These are phyloP conservation scores for Deroplatys truncata DNA, from an alignment of 2,888 invertebrate genomes.

Conservation along the genomic window DNA sequence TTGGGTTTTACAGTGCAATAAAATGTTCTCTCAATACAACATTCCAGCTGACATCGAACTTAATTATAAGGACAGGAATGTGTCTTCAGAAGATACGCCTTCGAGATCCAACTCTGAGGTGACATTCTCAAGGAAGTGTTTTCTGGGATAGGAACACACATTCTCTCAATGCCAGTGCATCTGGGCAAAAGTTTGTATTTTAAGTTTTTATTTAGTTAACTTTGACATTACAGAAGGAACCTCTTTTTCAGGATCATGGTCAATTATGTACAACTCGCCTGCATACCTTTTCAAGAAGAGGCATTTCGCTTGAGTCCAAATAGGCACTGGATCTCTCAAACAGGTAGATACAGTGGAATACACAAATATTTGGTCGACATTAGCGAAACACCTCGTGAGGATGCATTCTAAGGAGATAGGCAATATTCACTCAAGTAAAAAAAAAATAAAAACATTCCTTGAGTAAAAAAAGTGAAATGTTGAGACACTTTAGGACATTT, in stretches of 20 bases:
- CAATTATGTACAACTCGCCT: background rate
- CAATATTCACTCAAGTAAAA: background rate
- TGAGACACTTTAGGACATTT: background rate
- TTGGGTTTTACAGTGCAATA: too few species aligned
- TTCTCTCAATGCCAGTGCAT: background rate
- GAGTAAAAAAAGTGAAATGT: background rate
- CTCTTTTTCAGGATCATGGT: background rate
- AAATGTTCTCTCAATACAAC: too few species aligned
- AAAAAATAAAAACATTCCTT: background rate
- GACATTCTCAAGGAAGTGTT: background rate
- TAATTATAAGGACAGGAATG: too few species aligned
- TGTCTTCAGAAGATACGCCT: too few species aligned
- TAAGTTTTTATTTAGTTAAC: background rate
- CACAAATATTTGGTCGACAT: background rate
- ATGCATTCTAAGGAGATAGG: background rate
- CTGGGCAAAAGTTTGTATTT: background rate
- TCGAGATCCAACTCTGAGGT: too few species aligned
- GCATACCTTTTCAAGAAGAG: background rate
- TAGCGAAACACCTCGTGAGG: background rate
- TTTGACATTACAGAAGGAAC: background rate
- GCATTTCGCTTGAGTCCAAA: background rate
- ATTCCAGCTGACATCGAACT: too few species aligned
- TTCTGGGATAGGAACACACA: background rate
- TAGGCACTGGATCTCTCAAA: too few species aligned
- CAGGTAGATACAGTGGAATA: background rate